Evolutionary conservation across 2,113 vertebrate genomes (phyloP).

Genomic region (Symphodus melops): DNA sequence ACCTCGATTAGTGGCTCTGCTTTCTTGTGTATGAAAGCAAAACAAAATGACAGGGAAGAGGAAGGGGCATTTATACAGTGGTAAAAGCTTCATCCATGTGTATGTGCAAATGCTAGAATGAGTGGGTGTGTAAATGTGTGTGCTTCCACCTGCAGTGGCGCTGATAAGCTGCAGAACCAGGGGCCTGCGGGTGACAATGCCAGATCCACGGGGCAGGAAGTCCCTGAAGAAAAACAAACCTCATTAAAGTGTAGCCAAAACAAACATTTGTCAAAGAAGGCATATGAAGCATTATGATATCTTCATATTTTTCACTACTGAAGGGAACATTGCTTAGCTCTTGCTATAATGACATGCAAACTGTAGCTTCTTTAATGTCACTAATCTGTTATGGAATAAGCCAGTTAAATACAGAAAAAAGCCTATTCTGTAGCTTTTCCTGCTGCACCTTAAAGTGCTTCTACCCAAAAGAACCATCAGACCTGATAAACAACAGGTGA

Average conservation of each 20-base stretch:
- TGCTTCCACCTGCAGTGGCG: slow-evolving; percentile 77
- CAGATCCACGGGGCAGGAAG: slow-evolving; percentile 86
- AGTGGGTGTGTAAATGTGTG: slow-evolving; percentile 51
- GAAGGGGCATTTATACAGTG: slow-evolving; percentile 32
- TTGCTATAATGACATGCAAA: not conserved
- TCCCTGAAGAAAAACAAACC: slow-evolving; percentile 72
- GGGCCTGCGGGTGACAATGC: slow-evolving; percentile 84
- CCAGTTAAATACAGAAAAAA: slow-evolving; percentile 1
- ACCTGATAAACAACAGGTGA: slow-evolving; percentile 44
- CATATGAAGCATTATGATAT: not conserved
- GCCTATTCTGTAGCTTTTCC: slow-evolving; percentile 6
- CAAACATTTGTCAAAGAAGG: slow-evolving; percentile 12
- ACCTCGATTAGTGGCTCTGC: slow-evolving; percentile 35
- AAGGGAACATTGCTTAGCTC: slow-evolving; percentile 23
- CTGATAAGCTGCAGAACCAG: slow-evolving; percentile 86
- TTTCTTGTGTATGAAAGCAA: slow-evolving; percentile 15
- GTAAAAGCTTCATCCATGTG: not conserved
- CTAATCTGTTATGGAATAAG: not conserved
- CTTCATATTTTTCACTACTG: not conserved
- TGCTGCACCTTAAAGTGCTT: not conserved
- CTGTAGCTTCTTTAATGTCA: not conserved
- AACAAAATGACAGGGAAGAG: slow-evolving; percentile 38
- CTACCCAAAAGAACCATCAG: slow-evolving; percentile 15
- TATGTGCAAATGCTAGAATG: slow-evolving; percentile 31
- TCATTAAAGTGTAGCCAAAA: slow-evolving; percentile 7